Evolutionary conservation across 2,888 invertebrate genomes (phyloP).

Genomic region (Tipula vernalis): DNA sequence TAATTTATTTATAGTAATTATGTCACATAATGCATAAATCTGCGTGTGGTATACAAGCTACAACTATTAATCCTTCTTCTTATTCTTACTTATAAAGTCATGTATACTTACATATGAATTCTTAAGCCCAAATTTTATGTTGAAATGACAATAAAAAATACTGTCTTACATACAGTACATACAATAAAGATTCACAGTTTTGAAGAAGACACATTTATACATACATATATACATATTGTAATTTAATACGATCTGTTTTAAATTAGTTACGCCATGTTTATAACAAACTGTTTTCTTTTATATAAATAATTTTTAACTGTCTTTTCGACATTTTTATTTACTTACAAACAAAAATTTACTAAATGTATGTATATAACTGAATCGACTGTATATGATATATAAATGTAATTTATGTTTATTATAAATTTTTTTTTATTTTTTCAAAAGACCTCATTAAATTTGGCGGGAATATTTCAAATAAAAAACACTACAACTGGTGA

Average conservation of each 20-base stretch:
- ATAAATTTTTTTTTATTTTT: neutral
- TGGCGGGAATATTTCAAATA: neutral
- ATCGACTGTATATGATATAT: neutral
- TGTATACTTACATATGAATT: neutral
- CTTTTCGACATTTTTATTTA: conserved; percentile 5
- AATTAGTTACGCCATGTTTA: conserved; percentile 17
- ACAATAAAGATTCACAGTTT: neutral
- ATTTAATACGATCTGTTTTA: conserved; percentile 18
- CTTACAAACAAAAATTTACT: neutral
- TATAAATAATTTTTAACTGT: conserved; percentile 7
- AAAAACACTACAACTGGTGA: neutral
- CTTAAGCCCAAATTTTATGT: neutral
- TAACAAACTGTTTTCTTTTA: neutral
- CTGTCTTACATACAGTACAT: neutral
- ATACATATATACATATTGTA: conserved; percentile 8
- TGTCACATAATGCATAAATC: neutral
- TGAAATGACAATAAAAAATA: neutral
- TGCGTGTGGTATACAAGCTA: neutral
- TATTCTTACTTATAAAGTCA: neutral
- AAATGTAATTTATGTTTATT: neutral
- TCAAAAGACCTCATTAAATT: neutral
- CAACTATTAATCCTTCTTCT: neutral
- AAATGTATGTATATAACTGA: neutral
- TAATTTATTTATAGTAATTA: neutral
- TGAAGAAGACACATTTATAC: neutral